phyloP scores from a whole-genome alignment of 1,140 invertebrate genomes.

The Psix sp. region DNA sequence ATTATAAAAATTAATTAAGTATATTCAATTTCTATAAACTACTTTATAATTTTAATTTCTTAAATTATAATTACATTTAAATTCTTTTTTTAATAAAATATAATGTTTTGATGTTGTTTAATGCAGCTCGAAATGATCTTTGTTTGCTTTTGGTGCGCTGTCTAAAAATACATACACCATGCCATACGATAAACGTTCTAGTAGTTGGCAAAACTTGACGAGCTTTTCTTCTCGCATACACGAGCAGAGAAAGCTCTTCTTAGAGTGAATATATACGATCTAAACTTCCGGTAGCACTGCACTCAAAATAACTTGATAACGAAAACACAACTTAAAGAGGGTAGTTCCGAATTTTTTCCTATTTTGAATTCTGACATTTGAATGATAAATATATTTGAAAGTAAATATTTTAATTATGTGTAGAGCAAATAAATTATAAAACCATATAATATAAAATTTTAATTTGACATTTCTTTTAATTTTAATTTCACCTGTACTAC shows the following conservation, averaged over 20 bases:
- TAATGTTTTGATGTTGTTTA: slow-evolving; percentile 12
- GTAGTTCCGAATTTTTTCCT: slow-evolving; percentile 24
- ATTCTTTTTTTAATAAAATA: too few relatives aligned
- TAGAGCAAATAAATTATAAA: too few relatives aligned
- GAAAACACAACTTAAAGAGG: slow-evolving; percentile 33
- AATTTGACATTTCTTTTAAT: too few relatives aligned
- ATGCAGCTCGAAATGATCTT: slow-evolving; percentile 11
- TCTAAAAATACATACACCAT: slow-evolving; percentile 53
- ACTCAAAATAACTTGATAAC: slow-evolving; percentile 57
- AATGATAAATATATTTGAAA: too few relatives aligned
- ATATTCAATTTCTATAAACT: too few relatives aligned
- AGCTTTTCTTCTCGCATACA: slow-evolving; percentile 22
- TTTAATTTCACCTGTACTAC: too few relatives aligned
- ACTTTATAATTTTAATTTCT: not conserved
- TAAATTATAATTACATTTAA: too few relatives aligned
- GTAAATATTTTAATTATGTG: too few relatives aligned
- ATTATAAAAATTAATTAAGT: too few relatives aligned
- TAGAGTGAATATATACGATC: slow-evolving; percentile 33
- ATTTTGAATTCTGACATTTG: too few relatives aligned
- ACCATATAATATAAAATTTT: too few relatives aligned
- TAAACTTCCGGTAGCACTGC: slow-evolving; percentile 57
- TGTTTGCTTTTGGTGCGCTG: slow-evolving; percentile 37
- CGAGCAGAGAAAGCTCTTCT: slow-evolving; percentile 46
- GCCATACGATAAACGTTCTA: slow-evolving; percentile 51
- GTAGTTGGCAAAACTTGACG: slow-evolving; percentile 53